Base-by-base conservation (phyloP, 2,797 vertebrate species). In the Benthosema pterotum region DNA sequence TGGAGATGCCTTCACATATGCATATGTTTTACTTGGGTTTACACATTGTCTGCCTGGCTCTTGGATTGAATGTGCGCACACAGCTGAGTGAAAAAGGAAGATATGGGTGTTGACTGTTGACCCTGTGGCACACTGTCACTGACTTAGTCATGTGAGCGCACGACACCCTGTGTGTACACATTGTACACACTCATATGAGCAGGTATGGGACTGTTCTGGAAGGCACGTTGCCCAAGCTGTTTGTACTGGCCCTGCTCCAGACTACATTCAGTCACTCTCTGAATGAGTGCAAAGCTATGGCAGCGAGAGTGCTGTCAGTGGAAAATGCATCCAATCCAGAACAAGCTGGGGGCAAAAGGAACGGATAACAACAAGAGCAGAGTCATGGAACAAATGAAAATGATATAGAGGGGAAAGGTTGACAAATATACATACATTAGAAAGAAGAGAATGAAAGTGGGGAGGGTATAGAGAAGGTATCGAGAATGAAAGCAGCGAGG, bases 201-300 rank as follows among this genome's bases (percentile, higher is more conserved):
- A 38, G 22, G 74, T 17, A 3, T 68, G 66, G 64, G 60, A 59
- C 47, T 42, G 77, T 62, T 77, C 63, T 78, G 68, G 57, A 82
- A 70, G 81, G 75, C 76, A 84, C 83, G 86, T 86, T 86, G 72
- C 63, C 75, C 85, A 83, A 84, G 83, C 82, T 87, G 87, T 88
- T 89, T 88, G 77, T 61, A 11, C 78, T 88, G 87, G 84, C 77
- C 2, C 11, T 0, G 2, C 56, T 86, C 77, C 88, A 88, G 63
- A 72, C 56, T 55, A 42, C 71, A 73, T 63, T 70, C 67, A 61
- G 65, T 76, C 64, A 63, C 57, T 48, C 76, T 68, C 55, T 52
- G 69, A 64, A 67, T 55, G 67, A 72, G 66, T 47, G 63, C 70
- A 60, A 56, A n/a, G 45, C 22, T 25, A 46, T 46, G 17, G n/a